Percentiles rank a stretch among this genome's conserved stretches.
These are phyloP conservation scores for Cyclophora punctaria DNA, from an alignment of 2,888 invertebrate species.

Conservation along the genomic window DNA sequence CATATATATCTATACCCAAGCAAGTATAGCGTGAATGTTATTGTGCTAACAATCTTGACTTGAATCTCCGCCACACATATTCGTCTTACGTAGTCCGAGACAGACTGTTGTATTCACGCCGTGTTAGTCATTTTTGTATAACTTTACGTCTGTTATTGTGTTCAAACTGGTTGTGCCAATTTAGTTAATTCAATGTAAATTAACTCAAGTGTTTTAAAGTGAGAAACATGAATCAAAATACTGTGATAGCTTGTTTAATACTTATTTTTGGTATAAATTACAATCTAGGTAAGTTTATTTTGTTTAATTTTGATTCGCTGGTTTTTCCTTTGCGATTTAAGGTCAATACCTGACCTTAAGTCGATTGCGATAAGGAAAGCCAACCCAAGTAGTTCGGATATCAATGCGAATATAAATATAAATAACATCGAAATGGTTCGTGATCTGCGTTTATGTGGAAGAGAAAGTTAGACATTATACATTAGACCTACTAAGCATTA, in stretches of 20 bases:
- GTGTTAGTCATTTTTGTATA: slow-evolving; percentile 6
- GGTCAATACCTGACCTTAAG: no score
- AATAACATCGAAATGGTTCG: no score
- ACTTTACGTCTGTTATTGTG: not conserved
- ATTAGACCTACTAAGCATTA: no score
- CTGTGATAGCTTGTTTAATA: slow-evolving; percentile 15
- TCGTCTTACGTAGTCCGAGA: slow-evolving; percentile 18
- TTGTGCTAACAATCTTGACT: not conserved
- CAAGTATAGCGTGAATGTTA: not conserved
- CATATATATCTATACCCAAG: not conserved
- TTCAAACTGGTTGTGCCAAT: not conserved
- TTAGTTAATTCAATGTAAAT: not conserved
- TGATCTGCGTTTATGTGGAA: no score
- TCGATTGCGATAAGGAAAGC: no score
- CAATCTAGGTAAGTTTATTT: slow-evolving; percentile 16
- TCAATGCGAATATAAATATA: no score
- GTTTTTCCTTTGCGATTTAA: not conserved
- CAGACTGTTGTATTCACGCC: slow-evolving; percentile 15
- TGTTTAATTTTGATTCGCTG: not conserved
- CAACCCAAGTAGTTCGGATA: no score
- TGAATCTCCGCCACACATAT: slow-evolving; percentile 1
- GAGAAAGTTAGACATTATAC: no score
- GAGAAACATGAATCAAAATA: slow-evolving; percentile 7
- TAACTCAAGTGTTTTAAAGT: slow-evolving; percentile 9
- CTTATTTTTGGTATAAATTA: slow-evolving; percentile 12